Percentiles rank a stretch among this genome's conserved stretches.
Evolutionary conservation across 2,113 vertebrate species (phyloP).

Genomic region (Podarcis raffonei): DNA sequence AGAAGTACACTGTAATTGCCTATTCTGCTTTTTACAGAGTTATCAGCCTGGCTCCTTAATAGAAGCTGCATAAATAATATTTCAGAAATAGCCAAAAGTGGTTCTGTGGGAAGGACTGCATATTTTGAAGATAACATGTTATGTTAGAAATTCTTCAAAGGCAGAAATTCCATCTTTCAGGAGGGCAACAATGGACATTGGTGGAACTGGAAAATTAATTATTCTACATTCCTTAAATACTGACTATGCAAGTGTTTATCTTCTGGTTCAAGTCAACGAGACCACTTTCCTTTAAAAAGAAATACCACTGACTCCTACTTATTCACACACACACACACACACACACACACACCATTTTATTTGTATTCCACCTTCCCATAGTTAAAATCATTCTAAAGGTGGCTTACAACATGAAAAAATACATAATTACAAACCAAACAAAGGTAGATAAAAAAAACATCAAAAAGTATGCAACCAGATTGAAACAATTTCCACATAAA

Average conservation of each 20-base stretch:
- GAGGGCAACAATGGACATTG: not conserved
- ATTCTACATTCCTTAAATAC: not conserved
- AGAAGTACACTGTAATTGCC: slow-evolving; percentile 35
- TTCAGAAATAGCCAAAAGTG: slow-evolving; percentile 2
- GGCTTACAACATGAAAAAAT: no score
- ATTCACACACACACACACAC: not conserved
- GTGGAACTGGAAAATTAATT: slow-evolving; percentile 1
- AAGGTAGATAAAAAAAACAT: not conserved
- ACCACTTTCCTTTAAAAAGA: not conserved
- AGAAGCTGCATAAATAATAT: slow-evolving; percentile 33
- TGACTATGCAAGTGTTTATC: not conserved
- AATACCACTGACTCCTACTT: not conserved
- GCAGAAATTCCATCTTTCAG: not conserved
- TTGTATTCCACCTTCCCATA: no score
- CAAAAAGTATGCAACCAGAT: no score
- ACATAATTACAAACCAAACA: not conserved
- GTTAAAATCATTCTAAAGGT: no score
- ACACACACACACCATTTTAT: no score
- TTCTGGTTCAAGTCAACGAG: not conserved
- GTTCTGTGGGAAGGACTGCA: not conserved
- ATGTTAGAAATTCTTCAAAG: slow-evolving; percentile 29
- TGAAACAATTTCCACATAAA: no score
- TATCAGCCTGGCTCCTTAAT: slow-evolving; percentile 38
- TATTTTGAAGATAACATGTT: not conserved
- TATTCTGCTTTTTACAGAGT: slow-evolving; percentile 39